Conservation (phyloP, 2,888 invertebrate genomes). For the Xylota segnis region DNA sequence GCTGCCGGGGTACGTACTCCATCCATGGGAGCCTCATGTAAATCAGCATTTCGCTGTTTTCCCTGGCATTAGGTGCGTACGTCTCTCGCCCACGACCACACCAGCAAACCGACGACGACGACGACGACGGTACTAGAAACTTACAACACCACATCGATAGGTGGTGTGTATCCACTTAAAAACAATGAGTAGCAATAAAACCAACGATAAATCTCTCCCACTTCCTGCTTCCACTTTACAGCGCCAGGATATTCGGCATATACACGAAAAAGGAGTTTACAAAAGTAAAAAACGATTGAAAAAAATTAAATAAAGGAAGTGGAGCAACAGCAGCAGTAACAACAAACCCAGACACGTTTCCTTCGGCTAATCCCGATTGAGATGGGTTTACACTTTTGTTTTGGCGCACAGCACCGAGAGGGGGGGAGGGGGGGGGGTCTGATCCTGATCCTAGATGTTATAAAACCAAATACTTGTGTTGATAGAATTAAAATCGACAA, state of each 20-base stretch:
- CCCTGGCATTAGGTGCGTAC: constrained; percentile 50
- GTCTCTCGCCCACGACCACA: constrained; percentile 26
- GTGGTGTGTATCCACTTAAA: constrained; percentile 56
- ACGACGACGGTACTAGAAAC: constrained; percentile 8
- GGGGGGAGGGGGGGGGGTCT: too few relatives aligned
- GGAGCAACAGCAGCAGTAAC: neutral
- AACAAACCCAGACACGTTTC: constrained; percentile 25
- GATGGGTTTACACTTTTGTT: constrained; percentile 23
- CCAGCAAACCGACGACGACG: neutral
- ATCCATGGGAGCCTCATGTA: constrained; percentile 28
- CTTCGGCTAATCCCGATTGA: constrained; percentile 32
- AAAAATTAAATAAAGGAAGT: constrained; percentile 45
- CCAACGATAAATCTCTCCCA: constrained; percentile 65
- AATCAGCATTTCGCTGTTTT: constrained; percentile 47
- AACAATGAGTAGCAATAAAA: constrained; percentile 73
- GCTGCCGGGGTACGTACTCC: neutral
- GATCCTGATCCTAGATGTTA: constrained; percentile 12
- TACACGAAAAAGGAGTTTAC: constrained; percentile 60
- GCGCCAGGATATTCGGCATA: constrained; percentile 36
- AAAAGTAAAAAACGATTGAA: constrained; percentile 64
- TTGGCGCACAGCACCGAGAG: too few relatives aligned
- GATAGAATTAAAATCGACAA: constrained; percentile 2
- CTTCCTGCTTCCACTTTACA: constrained; percentile 62
- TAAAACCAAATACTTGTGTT: constrained; percentile 1
- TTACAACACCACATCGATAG: constrained; percentile 34